Evolutionary conservation across 2,113 vertebrate genomes (phyloP).

Genomic region (Pteruthius melanotis): DNA sequence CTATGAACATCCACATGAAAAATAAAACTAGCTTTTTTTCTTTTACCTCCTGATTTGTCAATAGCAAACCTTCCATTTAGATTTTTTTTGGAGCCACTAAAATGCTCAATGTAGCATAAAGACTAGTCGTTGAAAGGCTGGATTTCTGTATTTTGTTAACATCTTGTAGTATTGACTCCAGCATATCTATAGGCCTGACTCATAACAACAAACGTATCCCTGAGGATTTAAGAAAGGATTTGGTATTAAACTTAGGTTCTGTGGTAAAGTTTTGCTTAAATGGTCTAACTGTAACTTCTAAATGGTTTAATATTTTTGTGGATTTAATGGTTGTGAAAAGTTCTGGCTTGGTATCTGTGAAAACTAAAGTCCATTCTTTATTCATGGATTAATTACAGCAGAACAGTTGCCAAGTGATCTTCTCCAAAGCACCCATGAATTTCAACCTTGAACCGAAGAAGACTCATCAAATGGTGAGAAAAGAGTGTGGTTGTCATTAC

Average conservation of each 20-base stretch:
- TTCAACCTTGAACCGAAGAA: background rate
- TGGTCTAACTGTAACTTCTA: background rate
- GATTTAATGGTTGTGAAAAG: background rate
- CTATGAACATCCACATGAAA: background rate
- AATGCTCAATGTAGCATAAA: background rate
- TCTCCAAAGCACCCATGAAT: background rate
- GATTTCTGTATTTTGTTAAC: background rate
- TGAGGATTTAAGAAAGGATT: background rate
- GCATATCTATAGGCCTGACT: background rate
- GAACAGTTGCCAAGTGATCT: constrained; percentile 3
- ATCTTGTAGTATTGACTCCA: background rate
- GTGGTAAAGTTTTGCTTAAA: background rate
- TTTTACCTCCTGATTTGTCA: background rate
- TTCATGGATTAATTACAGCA: constrained; percentile 41
- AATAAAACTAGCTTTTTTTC: background rate
- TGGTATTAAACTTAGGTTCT: background rate
- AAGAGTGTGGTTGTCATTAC: background rate
- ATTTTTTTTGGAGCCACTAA: background rate
- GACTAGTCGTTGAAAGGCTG: background rate
- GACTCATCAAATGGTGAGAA: constrained; percentile 41
- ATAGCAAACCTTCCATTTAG: background rate
- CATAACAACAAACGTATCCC: background rate
- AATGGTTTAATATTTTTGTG: background rate
- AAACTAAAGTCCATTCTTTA: constrained; percentile 40
- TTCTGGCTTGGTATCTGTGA: background rate